Base-by-base conservation (phyloP, 2,797 vertebrate species). In the Lindbergichthys nudifrons region DNA sequence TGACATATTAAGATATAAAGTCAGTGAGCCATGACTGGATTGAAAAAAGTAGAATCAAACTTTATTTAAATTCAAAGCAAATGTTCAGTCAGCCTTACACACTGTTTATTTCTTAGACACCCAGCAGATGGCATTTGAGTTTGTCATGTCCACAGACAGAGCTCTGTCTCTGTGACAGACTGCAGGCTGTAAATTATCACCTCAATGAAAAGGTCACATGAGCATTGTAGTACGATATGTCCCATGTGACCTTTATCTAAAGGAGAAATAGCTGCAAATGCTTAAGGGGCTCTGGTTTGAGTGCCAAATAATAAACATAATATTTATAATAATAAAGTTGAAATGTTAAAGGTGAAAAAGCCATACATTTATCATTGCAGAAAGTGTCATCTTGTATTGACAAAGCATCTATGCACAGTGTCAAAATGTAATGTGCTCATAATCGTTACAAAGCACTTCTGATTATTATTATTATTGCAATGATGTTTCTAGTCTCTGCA, bases 121-220 rank as follows among this genome's bases (percentile, higher is more conserved):
- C 89, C 89, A 87, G 87, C 83, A 89, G 91, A 88, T 91, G 92
- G 89, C 88, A 89, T 87, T 87, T 92, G 79, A 87, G 87, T 82
- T 77, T 83, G 79, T 80, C 51, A 65, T 71, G 75, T 69, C 50
- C 73, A 52, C 75, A 76, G 79, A 79, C 66, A 73, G 65, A 71
- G 50, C 66, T 11, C 53, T 63, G 56, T 73, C 60, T 88, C 57
- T 73, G 53, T 67, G 75, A 78, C 84, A 69, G 58, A 50, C 62
- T 74, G 51, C 64, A 65, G 75, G 75, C 77, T 75, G 69, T 90
- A 87, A 91, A 90, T 92, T 73, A 93, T 89, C 71, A 85, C 84
- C 78, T 68, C 67, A 32, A 47, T 65, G 81, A 89, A 91, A 93
- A 93, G 87, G 90, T 92, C 90, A 90, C 74, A 68, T 75, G 80